Evolutionary conservation across 2,797 vertebrate species (phyloP).

Genomic region (Mormyrops boulengeri): DNA sequence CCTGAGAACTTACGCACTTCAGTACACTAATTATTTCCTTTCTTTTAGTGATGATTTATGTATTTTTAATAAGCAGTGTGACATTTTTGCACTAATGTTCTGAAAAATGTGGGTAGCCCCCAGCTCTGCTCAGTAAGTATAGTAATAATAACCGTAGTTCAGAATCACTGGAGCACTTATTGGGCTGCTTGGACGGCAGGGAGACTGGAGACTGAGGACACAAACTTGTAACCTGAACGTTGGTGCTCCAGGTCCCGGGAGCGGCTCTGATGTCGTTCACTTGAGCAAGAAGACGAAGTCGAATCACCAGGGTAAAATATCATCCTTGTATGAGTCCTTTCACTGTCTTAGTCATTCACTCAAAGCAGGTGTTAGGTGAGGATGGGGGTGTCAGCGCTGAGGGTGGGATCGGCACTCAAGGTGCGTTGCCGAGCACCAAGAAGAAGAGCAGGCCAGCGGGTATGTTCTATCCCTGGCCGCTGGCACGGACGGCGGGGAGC

Average conservation of each 20-base stretch:
- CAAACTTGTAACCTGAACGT: background rate
- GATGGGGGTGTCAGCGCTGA: background rate
- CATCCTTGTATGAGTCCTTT: background rate
- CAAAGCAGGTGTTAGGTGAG: background rate
- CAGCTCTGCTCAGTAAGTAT: background rate
- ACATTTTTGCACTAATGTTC: background rate
- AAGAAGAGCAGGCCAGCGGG: background rate
- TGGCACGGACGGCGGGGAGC: conserved; percentile 40
- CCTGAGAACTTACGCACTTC: background rate
- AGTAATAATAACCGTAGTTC: background rate
- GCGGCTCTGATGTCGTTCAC: background rate
- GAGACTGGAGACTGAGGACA: background rate
- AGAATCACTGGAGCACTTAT: background rate
- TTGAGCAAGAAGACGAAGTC: background rate
- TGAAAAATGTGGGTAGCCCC: background rate
- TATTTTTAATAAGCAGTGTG: background rate
- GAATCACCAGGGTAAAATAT: background rate
- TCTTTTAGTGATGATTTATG: background rate
- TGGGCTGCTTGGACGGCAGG: background rate
- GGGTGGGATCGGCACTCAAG: background rate
- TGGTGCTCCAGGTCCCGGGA: background rate
- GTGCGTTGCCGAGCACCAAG: background rate
- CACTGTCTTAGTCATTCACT: background rate
- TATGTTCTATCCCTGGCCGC: conserved; percentile 20
- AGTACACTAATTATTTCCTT: background rate